phyloP scores from a whole-genome alignment of 2,888 invertebrate genomes.

The Lagria hirta region DNA sequence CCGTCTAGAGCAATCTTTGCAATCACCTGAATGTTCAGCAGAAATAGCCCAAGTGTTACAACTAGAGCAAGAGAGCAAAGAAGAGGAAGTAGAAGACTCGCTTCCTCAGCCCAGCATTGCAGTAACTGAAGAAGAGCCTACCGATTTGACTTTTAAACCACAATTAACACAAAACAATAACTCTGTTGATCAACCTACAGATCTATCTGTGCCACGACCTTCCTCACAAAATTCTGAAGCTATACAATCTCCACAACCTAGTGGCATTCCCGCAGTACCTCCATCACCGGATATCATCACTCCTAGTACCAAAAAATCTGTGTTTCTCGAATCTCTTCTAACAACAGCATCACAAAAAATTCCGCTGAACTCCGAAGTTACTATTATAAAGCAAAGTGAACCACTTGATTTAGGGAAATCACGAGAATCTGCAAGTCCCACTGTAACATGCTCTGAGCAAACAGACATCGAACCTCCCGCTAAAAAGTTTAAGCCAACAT shows the following conservation, averaged over 20 bases:
- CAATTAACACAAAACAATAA: conserved; percentile 28
- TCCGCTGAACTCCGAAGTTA: conserved; percentile 60
- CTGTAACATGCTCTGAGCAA: conserved; percentile 74
- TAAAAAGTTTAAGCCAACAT: conserved; percentile 58
- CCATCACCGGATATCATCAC: conserved; percentile 69
- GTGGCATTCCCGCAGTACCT: conserved; percentile 69
- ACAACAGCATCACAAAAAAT: conserved; percentile 62
- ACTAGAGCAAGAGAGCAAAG: conserved; percentile 28
- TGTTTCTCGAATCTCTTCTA: conserved; percentile 65
- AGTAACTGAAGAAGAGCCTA: conserved; percentile 41
- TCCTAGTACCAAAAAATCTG: conserved; percentile 54
- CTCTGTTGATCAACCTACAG: conserved; percentile 60
- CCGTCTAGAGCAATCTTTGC: conserved; percentile 63
- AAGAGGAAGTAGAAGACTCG: conserved; percentile 27
- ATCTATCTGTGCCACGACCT: conserved; percentile 63
- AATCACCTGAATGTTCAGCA: conserved; percentile 49
- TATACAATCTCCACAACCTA: conserved; percentile 72
- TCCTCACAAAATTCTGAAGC: conserved; percentile 71
- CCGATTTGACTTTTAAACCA: conserved; percentile 42
- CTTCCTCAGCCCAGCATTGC: conserved; percentile 4
- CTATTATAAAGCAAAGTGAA: conserved; percentile 61
- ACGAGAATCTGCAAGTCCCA: conserved; percentile 69
- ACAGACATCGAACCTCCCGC: conserved; percentile 56
- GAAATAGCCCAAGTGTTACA: conserved; percentile 32
- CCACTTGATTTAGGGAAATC: conserved; percentile 70